phyloP scores from a whole-genome alignment of 2,797 vertebrate species.

The Sebastes vulpes region DNA sequence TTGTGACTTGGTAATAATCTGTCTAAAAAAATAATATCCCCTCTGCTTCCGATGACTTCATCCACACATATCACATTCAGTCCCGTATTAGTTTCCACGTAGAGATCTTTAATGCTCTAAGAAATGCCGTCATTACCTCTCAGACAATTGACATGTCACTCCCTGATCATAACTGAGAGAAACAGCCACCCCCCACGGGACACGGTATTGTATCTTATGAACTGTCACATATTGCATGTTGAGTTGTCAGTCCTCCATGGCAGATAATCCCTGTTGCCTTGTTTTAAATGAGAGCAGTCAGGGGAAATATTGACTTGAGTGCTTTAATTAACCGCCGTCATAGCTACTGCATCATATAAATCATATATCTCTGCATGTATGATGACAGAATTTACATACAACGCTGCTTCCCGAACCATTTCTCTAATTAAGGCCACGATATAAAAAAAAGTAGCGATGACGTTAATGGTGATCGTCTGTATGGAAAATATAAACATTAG shows the following conservation, averaged over 20 bases:
- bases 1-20: constrained; percentile 7
- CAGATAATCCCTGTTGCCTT: constrained; percentile 23
- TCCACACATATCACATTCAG: background rate
- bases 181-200: background rate
- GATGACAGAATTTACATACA: constrained; percentile 16
- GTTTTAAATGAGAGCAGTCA: constrained; percentile 16
- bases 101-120: background rate
- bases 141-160: constrained; percentile 7
- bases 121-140: background rate
- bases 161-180: constrained; percentile 27
- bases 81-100: background rate
- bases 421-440: background rate
- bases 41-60: background rate
- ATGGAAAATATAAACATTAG: constrained; percentile 25
- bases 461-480: background rate
- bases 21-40: background rate
- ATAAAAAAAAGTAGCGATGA: background rate
- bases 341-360: constrained; percentile 9
- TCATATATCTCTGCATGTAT: constrained; percentile 8
- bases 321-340: constrained; percentile 33
- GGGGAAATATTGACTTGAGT: constrained; percentile 3
- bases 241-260: constrained; percentile 13
- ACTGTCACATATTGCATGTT: constrained; percentile 29
- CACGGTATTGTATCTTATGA: constrained; percentile 2
- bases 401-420: background rate